These are phyloP conservation scores for Mixornis gularis DNA, from an alignment of 2,113 vertebrate genomes.

Conservation along the genomic window DNA sequence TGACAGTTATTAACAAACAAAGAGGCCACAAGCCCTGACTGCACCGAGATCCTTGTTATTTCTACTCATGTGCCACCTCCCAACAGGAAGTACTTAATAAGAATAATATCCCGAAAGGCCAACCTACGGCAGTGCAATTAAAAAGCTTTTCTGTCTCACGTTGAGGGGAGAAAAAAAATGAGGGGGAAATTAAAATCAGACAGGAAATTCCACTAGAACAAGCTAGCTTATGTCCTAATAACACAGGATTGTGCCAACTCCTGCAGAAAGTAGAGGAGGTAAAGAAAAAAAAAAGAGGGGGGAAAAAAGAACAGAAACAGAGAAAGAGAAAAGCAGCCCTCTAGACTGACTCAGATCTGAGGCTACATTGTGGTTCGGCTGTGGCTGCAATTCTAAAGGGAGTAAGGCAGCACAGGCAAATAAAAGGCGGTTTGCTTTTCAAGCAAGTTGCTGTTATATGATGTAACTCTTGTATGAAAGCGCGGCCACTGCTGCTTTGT, in stretches of 20 bases:
- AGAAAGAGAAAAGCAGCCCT: conserved; percentile 6
- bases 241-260: conserved; percentile 80
- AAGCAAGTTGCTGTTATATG: conserved; percentile 43
- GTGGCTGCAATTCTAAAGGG: conserved; percentile 28
- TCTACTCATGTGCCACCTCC: conserved; percentile 74
- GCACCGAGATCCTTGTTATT: conserved; percentile 39
- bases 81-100: conserved; percentile 88
- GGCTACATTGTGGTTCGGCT: background rate
- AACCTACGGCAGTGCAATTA: conserved; percentile 80
- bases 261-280: conserved; percentile 57
- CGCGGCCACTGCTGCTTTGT: background rate
- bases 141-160: conserved; percentile 79
- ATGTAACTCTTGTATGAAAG: conserved; percentile 35
- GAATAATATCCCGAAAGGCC: conserved; percentile 85
- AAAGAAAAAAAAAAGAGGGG: background rate
- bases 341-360: conserved; percentile 41
- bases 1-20: conserved; percentile 55
- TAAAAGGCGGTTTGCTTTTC: conserved; percentile 37
- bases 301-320: background rate
- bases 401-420: conserved; percentile 32
- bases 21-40: conserved; percentile 36
- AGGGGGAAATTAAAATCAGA: conserved; percentile 78
- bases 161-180: conserved; percentile 36
- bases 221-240: conserved; percentile 84
- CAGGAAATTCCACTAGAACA: conserved; percentile 91